phyloP scores from a whole-genome alignment of 2,113 vertebrate species.

The Columba janthina region DNA sequence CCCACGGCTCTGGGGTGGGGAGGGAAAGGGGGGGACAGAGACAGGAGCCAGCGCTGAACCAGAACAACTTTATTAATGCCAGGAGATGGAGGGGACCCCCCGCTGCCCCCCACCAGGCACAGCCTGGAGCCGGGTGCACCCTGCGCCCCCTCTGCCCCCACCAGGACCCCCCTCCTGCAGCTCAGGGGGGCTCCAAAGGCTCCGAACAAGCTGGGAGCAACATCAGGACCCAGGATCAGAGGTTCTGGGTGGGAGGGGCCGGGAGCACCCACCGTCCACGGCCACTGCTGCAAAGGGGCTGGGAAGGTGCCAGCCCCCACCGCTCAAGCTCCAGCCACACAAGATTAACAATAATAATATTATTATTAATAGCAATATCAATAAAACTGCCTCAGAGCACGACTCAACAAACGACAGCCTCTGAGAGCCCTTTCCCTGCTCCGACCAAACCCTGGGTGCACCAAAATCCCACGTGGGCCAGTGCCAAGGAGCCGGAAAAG shows the following conservation, averaged over 20 bases:
- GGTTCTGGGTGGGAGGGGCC: accelerated
- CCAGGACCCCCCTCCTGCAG: not conserved
- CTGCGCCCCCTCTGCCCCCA: not conserved
- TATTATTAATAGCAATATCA: not conserved
- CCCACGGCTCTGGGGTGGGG: not conserved
- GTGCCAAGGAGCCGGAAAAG: not conserved
- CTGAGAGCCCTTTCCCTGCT: not conserved
- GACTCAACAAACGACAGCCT: not conserved
- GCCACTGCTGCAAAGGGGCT: not conserved
- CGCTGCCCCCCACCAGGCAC: not conserved
- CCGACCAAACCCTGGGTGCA: accelerated
- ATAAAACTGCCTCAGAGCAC: not conserved
- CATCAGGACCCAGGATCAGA: not conserved
- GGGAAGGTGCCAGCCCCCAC: not conserved
- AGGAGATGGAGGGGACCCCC: not conserved
- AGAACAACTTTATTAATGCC: not conserved
- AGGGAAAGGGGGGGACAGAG: accelerated
- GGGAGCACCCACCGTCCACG: not conserved
- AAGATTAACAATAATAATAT: not conserved
- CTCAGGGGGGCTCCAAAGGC: accelerated
- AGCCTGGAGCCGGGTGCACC: not conserved
- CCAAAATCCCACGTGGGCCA: not conserved
- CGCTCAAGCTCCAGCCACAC: not conserved
- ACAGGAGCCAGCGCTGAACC: not conserved
- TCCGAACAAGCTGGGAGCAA: accelerated